Evolutionary conservation across 2,888 invertebrate species (phyloP).

Genomic region (Ptychoptera contaminata): DNA sequence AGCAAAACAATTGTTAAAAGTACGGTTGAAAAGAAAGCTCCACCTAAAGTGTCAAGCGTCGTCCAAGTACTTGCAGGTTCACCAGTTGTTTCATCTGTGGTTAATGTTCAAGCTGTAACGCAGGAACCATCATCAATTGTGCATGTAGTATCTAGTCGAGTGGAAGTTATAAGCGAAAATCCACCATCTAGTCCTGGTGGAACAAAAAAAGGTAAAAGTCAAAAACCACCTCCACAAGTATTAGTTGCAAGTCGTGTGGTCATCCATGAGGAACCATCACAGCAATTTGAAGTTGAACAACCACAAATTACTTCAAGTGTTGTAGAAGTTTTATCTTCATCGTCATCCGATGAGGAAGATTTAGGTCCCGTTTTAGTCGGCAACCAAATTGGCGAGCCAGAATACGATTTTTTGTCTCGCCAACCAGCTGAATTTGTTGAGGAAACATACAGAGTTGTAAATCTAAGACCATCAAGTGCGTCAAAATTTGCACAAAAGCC

Average conservation of each 20-base stretch:
- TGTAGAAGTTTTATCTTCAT: conserved; percentile 35
- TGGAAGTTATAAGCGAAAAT: conserved; percentile 18
- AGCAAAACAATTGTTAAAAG: conserved; percentile 22
- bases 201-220: conserved; percentile 11
- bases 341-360: conserved; percentile 13
- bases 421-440: conserved; percentile 74
- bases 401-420: conserved; percentile 70
- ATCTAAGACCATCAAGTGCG: conserved; percentile 47
- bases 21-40: conserved; percentile 7
- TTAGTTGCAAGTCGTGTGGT: conserved; percentile 21
- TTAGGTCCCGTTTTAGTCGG: conserved; percentile 39
- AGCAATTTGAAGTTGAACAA: conserved; percentile 1
- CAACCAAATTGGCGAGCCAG: conserved; percentile 63
- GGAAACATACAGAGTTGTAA: conserved; percentile 71
- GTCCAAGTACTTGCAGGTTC: conserved; percentile 13
- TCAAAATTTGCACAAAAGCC: conserved; percentile 29
- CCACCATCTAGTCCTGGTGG: conserved; percentile 26
- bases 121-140: conserved; percentile 20
- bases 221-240: conserved; percentile 13
- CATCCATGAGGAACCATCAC: conserved; percentile 19
- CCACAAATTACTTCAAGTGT: conserved; percentile 35
- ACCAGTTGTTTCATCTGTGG: conserved; percentile 5
- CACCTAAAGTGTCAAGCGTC: conserved; percentile 12
- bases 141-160: conserved; percentile 29
- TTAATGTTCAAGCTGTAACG: conserved; percentile 16